Conservation (phyloP, 2,888 invertebrate species). For the Marasmarcha lunaedactyla region DNA sequence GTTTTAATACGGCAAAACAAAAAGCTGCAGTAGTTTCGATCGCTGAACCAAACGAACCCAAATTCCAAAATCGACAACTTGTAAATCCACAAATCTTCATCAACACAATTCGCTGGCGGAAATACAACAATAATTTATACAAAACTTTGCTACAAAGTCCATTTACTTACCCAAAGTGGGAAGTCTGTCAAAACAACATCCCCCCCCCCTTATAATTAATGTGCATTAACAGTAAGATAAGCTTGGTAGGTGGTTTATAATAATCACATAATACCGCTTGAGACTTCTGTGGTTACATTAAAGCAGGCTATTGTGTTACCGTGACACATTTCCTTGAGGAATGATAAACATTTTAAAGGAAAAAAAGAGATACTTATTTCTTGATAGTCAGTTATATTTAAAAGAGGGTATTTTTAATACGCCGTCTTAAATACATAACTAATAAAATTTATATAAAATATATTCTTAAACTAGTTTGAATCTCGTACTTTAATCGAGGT, state of each 20-base stretch:
- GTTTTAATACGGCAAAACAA: no score
- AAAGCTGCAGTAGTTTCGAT: background rate
- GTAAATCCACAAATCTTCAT: slow-evolving; percentile 4
- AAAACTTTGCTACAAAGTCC: slow-evolving; percentile 20
- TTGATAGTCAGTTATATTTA: no score
- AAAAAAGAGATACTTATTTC: no score
- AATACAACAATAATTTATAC: slow-evolving; percentile 18
- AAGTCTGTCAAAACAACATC: slow-evolving; percentile 46
- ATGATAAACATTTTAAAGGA: slow-evolving; percentile 6
- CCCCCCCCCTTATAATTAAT: slow-evolving; percentile 41
- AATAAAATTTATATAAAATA: no score
- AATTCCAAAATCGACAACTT: slow-evolving; percentile 2
- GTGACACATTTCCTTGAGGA: slow-evolving; percentile 22
- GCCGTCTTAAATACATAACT: no score
- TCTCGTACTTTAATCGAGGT: no score
- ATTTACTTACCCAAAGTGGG: slow-evolving; percentile 30
- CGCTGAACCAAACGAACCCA: slow-evolving; percentile 2
- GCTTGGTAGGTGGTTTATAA: slow-evolving; percentile 39
- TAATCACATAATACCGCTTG: slow-evolving; percentile 33
- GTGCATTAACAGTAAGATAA: slow-evolving; percentile 52
- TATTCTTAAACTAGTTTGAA: no score
- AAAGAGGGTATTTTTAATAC: no score
- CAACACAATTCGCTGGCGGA: background rate
- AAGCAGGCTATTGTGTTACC: slow-evolving; percentile 33
- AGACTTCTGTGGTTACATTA: slow-evolving; percentile 37